Evolutionary conservation across 2,888 invertebrate genomes (phyloP).

Genomic region (Pristionchus arcanus): DNA sequence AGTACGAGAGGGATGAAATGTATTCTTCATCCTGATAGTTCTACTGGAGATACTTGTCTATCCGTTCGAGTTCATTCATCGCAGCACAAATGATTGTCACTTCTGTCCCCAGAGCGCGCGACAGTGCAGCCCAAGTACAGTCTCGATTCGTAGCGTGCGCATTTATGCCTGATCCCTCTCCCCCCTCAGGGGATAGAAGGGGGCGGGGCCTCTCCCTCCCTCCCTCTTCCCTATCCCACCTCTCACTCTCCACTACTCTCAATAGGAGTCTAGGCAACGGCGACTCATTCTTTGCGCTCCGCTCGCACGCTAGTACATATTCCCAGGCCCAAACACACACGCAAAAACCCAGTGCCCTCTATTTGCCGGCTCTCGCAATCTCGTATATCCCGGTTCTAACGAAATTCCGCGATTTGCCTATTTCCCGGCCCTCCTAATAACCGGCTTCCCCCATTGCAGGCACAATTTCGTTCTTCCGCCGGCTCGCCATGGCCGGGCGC

Average conservation of each 20-base stretch:
- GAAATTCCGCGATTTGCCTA: no score
- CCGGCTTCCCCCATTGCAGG: no score
- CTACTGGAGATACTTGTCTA: background rate
- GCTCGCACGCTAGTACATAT: constrained; percentile 12
- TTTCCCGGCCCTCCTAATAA: no score
- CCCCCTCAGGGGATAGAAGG: background rate
- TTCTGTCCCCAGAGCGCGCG: no score
- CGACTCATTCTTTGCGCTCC: background rate
- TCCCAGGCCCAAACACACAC: background rate
- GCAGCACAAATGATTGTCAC: no score
- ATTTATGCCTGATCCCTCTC: background rate
- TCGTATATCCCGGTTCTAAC: no score
- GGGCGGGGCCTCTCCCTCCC: background rate
- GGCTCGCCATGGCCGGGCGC: no score
- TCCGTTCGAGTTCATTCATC: no score
- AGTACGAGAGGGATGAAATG: no score
- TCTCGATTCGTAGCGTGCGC: background rate
- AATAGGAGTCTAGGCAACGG: constrained; percentile 42
- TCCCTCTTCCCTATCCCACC: background rate
- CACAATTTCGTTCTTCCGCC: no score
- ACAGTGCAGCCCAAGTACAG: background rate
- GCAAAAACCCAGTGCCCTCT: background rate
- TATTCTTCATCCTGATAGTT: no score
- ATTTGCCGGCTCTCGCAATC: background rate
- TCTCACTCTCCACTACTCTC: background rate